Evolutionary conservation across 2,113 vertebrate genomes (phyloP), one percentile per base, ranked within the genome.

Genomic region (Rhinolophus sinicus): DNA sequence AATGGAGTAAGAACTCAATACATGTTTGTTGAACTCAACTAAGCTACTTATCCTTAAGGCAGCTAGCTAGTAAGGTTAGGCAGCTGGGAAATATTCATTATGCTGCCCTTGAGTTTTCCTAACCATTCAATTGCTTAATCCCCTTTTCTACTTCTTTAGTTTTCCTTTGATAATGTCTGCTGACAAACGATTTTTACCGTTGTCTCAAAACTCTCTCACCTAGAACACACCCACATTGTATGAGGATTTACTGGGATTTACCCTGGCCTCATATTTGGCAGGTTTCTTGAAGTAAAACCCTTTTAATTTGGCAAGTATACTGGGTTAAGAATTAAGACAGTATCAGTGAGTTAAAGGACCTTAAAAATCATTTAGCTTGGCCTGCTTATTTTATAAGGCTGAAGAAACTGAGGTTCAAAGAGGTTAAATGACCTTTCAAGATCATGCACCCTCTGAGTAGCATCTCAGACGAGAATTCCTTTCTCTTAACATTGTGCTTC

Each of bases 181-280:
- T 40, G 35, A 85, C 47, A 26, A 38, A 73, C 22, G 78, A 62
- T 35, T 81, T 50, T 94, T 64, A 77, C 58, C 19, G 0, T 86
- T 58, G n/a, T 90, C 62, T 56, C 35, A 77, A 38, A 76, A 81
- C 38, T 77, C 16, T 75, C 44, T 65, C n/a, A 9, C 30, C n/a
- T n/a, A 30, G 52, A 58, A 44, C 58, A 82, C 26, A 30, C 52
- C 58, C 40, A 24, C 38, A 44, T 58, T 72, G 18, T 67, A 21
- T 65, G 87, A 78, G 62, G 28, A 28, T 77, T 89, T 78, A 5
- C 18, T 81, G n/a, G 6, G 50, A 85, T 92, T 89, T 82, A 54
- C 26, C 58, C 30, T 84, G n/a, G 65, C 21, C 58, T 93, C 11
- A 0, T 77, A 5, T 60, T 60, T 82, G 64, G 50, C 54, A 81